Conservation (phyloP, 2,113 vertebrate genomes). For the Myxocyprinus asiaticus region DNA sequence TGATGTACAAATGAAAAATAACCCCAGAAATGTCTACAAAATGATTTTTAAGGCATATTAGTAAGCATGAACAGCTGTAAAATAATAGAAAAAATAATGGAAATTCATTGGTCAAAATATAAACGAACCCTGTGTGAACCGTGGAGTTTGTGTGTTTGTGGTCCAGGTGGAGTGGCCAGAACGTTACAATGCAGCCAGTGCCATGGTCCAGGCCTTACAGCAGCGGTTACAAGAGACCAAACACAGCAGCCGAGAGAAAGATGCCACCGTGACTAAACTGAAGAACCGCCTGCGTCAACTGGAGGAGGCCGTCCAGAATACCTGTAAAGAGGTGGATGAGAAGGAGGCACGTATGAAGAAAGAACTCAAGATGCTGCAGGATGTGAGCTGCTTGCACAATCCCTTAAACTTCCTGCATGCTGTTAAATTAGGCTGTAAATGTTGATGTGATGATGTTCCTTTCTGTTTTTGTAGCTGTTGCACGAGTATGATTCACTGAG, state of each 20-base stretch:
- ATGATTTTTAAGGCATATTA: too few relatives aligned
- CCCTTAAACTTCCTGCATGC: too few relatives aligned
- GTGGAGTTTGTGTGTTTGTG: neutral
- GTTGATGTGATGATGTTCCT: neutral
- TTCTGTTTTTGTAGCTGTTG: constrained; percentile 77
- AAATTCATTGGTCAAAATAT: too few relatives aligned
- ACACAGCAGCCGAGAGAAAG: constrained; percentile 81
- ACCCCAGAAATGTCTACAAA: too few relatives aligned
- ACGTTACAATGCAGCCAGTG: constrained; percentile 75
- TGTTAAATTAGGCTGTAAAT: too few relatives aligned
- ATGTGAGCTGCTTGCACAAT: constrained; percentile 76
- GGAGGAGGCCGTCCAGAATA: constrained; percentile 81
- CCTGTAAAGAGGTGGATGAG: constrained; percentile 82
- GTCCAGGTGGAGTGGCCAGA: constrained; percentile 85
- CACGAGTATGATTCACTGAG: constrained; percentile 86
- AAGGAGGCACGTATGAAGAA: constrained; percentile 81
- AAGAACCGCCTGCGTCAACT: constrained; percentile 79
- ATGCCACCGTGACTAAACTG: constrained; percentile 73
- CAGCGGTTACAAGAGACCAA: constrained; percentile 86
- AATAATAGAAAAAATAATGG: too few relatives aligned
- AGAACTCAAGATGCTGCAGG: constrained; percentile 91
- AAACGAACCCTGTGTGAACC: too few relatives aligned
- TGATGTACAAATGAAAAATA: too few relatives aligned
- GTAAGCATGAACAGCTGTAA: too few relatives aligned
- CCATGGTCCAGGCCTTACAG: constrained; percentile 79